Evolutionary conservation across 2,113 vertebrate genomes (phyloP), one percentile per base, ranked within the genome.

Genomic region (Nothoprocta perdicaria): DNA sequence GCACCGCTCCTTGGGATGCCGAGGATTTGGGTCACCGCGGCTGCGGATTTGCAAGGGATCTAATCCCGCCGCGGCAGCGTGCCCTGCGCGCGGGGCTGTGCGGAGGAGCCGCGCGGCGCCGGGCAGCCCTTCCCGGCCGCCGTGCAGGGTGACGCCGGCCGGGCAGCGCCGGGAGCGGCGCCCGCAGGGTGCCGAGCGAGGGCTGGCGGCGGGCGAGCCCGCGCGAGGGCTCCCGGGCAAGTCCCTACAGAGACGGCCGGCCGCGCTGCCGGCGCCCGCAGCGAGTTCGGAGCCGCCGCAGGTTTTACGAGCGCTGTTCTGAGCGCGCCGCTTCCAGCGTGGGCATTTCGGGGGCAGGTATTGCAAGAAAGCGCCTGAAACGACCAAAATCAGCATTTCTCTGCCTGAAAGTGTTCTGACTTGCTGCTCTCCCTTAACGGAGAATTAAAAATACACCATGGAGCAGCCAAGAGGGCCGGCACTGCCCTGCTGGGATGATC

Each of bases 1-100:
- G 78, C 86, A 79, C 69, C 2, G 45, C 8, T 74, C 92, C 81
- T 13, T 6, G 1, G 77, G 52, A n/a, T 72, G 1, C 2, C 0
- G 46, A 17, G 94, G 92, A 96, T 93, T 93, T 45, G 73, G 91
- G 92, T 95, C 93, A 96, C 29, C 0, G 35, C 6, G 18, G 55
- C 17, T 19, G 9, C 74, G 90, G 92, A 90, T 96, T 92, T 92
- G 94, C 83, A 38, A 31, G 33, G 0, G 17, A 18, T 29, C 15
- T 94, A 94, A 95, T 94, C 95, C 93, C 61, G 41, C 14, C 35
- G 29, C 17, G 35, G 1, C 2, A 40, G 33, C 3, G 0, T 46
- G 43, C 65, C 43, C 45, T 68, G 29, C 43, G 8, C 19, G 15
- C 31, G 4, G 10, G n/a, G 31, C 46, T 50, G 45, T n/a, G 17